Base-by-base conservation (phyloP, 37 sponge, comb jelly and placozoan genomes). In the Aplysina aerophoba region DNA sequence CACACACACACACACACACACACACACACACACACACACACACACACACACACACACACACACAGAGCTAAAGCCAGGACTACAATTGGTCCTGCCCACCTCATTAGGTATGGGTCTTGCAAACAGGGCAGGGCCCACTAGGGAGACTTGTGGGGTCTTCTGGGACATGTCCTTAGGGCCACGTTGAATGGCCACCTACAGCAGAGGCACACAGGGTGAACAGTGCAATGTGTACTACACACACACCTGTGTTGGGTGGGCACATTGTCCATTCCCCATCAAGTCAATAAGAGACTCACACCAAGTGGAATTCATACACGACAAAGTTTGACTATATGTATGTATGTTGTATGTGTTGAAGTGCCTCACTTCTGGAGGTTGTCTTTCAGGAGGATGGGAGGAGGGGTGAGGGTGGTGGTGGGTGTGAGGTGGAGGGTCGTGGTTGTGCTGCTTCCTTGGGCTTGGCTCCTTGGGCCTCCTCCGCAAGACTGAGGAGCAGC, bases 101-200 rank as follows among this genome's bases (percentile, higher is more conserved):
- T 82, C 65, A 82, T 63, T 19, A 15, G 34, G 33, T 30, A 55
- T 86, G 24, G 89, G 87, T 21, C 27, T 77, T 59, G 90, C 81
- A 64, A 96, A 96, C 44, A 93, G 72, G 28, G 83, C 86, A 6
- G 95, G 97, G 21, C 87, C 97, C 14, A 97, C 93, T 77, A 90
- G 89, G 31, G 83, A 67, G 22, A 97, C 89, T 41, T 28, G 50
- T 16, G 95, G 90, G 44, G 88, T 37, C 53, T 82, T 84, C 40
- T 84, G 90, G 21, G 56, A 30, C 84, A 84, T 82, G 56, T 90
- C 87, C 38, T 81, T 79, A 21, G 91, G 91, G 58, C 38, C 78
- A 50, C 55, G 30, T 8, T 31, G 44, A 75, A 67, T 30, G 53
- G 85, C 65, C 53, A 90, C 66, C 67, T 89, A 41, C 3, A 8